Conservation (phyloP, 37 sponge, comb jelly and placozoan genomes). For the Agelas oroides region DNA sequence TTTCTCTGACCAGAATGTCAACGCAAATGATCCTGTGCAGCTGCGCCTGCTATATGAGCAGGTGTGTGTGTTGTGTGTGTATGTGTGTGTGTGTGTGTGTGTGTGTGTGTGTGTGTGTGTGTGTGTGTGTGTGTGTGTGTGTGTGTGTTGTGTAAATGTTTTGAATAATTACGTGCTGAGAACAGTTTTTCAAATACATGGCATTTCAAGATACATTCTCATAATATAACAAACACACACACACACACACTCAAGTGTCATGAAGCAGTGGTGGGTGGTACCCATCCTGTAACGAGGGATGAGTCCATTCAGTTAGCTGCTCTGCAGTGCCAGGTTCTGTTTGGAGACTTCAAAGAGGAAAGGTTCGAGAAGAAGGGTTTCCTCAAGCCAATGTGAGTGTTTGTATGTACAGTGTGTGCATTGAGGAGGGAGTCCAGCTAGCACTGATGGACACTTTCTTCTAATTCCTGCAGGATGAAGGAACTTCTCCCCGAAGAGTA, state of each 20-base stretch:
- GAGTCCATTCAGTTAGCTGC: constrained; percentile 60
- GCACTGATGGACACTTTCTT: too few species aligned
- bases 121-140: neutral
- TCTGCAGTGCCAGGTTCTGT: constrained; percentile 59
- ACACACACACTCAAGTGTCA: constrained; percentile 6
- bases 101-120: constrained; percentile 1
- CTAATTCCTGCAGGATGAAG: too few species aligned
- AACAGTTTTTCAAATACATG: neutral
- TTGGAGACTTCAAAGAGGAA: constrained; percentile 57
- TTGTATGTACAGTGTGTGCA: too few species aligned
- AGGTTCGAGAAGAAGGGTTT: constrained; percentile 62
- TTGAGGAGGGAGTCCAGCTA: too few species aligned
- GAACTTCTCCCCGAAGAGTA: constrained; percentile 65
- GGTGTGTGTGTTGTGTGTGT: too few species aligned
- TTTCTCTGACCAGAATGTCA: constrained; percentile 65
- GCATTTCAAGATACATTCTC: neutral
- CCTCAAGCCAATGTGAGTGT: constrained; percentile 16
- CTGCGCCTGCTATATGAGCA: constrained; percentile 68
- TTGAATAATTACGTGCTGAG: neutral
- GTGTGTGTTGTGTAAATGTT: too few species aligned
- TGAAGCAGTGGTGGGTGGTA: constrained; percentile 46
- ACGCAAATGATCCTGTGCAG: constrained; percentile 68
- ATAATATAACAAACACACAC: too few species aligned
- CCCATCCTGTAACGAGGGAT: constrained; percentile 41
- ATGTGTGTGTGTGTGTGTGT: constrained; percentile 1